Conservation (phyloP, 2,797 vertebrate genomes). For the Poeciliopsis presidionis region DNA sequence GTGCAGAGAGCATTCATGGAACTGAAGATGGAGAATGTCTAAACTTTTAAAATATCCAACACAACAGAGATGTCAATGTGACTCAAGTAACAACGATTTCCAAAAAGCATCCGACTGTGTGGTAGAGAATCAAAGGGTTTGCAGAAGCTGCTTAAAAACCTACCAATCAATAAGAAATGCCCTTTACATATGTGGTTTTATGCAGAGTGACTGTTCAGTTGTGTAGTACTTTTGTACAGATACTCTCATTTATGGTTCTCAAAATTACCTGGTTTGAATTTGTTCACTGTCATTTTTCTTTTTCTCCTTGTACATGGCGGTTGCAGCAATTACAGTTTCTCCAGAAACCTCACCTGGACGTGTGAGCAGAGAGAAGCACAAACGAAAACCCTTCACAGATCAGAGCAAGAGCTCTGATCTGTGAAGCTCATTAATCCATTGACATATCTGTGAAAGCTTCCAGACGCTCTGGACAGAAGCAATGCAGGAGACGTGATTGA, state of each 20-base stretch:
- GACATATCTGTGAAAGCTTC: slow-evolving; percentile 1
- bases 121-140: background rate
- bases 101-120: background rate
- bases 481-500: slow-evolving; percentile 6
- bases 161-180: slow-evolving; percentile 4
- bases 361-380: background rate
- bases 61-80: background rate
- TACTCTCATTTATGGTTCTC: slow-evolving; percentile 2
- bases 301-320: background rate
- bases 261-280: slow-evolving; percentile 5
- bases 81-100: background rate
- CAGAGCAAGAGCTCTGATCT: slow-evolving; percentile 12
- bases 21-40: background rate
- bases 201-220: slow-evolving; percentile 15
- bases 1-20: background rate
- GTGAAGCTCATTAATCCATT: slow-evolving; percentile 15
- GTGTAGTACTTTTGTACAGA: background rate
- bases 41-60: background rate
- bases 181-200: slow-evolving; percentile 21
- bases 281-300: background rate
- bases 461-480: slow-evolving; percentile 3
- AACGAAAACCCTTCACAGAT: background rate
- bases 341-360: slow-evolving; percentile 14
- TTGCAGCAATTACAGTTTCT: slow-evolving; percentile 27
- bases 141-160: slow-evolving; percentile 5